Base-by-base conservation (phyloP, 2,888 invertebrate genomes). In the Torymus aiolomorphi region DNA sequence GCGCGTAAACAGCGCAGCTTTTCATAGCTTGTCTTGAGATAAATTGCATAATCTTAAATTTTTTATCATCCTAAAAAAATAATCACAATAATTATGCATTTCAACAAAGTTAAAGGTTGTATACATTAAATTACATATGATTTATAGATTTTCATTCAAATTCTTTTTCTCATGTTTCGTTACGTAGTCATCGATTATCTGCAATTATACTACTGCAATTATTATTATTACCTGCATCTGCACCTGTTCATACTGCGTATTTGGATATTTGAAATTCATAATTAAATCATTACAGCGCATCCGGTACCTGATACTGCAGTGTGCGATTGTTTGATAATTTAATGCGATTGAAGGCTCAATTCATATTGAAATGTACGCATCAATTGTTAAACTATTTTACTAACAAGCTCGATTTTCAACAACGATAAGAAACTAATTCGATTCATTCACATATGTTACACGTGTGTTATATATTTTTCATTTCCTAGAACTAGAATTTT, bases 121-220 rank as follows among this genome's bases (percentile, higher is more conserved):
- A 54, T 24, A 18, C 13, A 57, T 57, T n/a, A 3, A 57, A 18
- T 59, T 18, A 16, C 1, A 12, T 16, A 51, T 61, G 49, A 59
- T 59, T 61, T 49, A 59, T 59, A 42, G 70, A 59, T 71, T 71
- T 49, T 51, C 59, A 20, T 14, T 52, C 14, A 49, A 20, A 72
- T 42, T 16, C 13, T 24, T 51, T 71, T 52, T 62, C 71, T 52
- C 71, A 62, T 51, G 61, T 52, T 62, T 57, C 16, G 24, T 72
- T 72, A 72, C 20, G 52, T 72, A 72, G 62, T 61, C 10, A 13
- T 12, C 13, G 42, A 59, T 57, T 70, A 56, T 57, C 57, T 56
- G 57, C 51, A 59, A 71, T 61, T 49, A 51, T 20, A 59, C 42
- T 8, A 42, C 8, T 18, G 18, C 49, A 31, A 49, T 59, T 49